Evolutionary conservation across 2,113 vertebrate genomes (phyloP), one percentile per base, ranked within the genome.

Genomic region (Muntiacus muntjak): DNA sequence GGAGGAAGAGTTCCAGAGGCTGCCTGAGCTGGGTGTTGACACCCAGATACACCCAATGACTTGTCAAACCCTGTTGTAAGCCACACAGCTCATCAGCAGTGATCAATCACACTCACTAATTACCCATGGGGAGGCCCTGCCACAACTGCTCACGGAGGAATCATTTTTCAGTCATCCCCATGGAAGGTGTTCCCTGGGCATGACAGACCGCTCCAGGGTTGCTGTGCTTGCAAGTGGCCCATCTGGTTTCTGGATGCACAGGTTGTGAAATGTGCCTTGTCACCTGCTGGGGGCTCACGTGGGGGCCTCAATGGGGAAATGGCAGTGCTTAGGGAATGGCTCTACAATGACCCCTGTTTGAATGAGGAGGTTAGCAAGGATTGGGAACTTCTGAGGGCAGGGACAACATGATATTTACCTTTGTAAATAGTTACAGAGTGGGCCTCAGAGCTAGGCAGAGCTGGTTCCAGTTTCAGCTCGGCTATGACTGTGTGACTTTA

Each of bases 41-140:
- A 97, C 93, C 23, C 82, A 91, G 93, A 83, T 93, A 94, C 94
- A 84, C 97, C 97, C 97, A 91, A 36, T 67, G 43, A 82, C 82
- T 96, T 98, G 97, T 89, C 88, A 97, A 97, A 60, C 94, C 93
- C 85, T 94, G 60, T 57, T 57, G n/a, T 95, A 97, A 97, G 82
- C 78, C 93, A 97, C 87, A 92, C 93, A 95, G 79, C 57, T 94
- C 97, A 79, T 96, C 47, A 89, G 91, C 57, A 10, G 97, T 58
- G 94, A 98, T 98, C 97, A 97, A 84, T 96, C 98, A 98, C 79
- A 64, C 90, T 95, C 89, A 30, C 45, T 91, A 91, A 87, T 97
- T 92, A 93, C 78, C 90, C 78, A 96, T 30, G 71, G 87, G 60
- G 96, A 95, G 81, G 94, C 94, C 89, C 94, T 95, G 79, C 85